phyloP scores from a whole-genome alignment of 2,797 vertebrate genomes.

The Thunnus albacares region DNA sequence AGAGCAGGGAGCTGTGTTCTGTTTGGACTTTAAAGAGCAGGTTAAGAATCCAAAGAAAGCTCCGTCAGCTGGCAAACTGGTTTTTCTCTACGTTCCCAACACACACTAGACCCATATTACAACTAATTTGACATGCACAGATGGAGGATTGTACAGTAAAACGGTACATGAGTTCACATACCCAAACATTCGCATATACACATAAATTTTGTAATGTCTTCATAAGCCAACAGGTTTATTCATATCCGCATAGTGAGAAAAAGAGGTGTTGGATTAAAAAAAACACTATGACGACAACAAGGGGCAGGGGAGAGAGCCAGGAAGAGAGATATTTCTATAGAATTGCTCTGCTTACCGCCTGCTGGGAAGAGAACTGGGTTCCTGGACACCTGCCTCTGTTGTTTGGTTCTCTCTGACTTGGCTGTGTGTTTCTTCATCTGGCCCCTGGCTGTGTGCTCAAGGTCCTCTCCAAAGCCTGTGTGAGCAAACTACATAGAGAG shows the following conservation, averaged over 20 bases:
- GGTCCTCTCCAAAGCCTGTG: conserved; percentile 68
- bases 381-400: conserved; percentile 77
- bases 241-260: conserved; percentile 39
- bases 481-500: conserved; percentile 69
- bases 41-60: conserved; percentile 53
- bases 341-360: conserved; percentile 77
- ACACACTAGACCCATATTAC: neutral
- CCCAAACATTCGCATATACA: conserved; percentile 21
- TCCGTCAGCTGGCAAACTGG: conserved; percentile 41
- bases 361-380: conserved; percentile 68
- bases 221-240: conserved; percentile 61
- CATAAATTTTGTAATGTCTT: conserved; percentile 12
- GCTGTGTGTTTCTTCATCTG: conserved; percentile 70
- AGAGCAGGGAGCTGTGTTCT: conserved; percentile 61
- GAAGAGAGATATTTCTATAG: conserved; percentile 52
- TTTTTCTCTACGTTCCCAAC: conserved; percentile 9
- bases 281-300: conserved; percentile 21
- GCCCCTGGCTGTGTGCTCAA: conserved; percentile 72
- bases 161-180: neutral
- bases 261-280: conserved; percentile 29
- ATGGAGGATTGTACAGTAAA: conserved; percentile 4
- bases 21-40: conserved; percentile 72
- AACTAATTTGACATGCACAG: conserved; percentile 17
- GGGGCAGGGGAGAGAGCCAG: conserved; percentile 30
- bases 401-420: conserved; percentile 73